Base-by-base conservation (phyloP, 2,797 vertebrate genomes). In the Ibycter americanus region DNA sequence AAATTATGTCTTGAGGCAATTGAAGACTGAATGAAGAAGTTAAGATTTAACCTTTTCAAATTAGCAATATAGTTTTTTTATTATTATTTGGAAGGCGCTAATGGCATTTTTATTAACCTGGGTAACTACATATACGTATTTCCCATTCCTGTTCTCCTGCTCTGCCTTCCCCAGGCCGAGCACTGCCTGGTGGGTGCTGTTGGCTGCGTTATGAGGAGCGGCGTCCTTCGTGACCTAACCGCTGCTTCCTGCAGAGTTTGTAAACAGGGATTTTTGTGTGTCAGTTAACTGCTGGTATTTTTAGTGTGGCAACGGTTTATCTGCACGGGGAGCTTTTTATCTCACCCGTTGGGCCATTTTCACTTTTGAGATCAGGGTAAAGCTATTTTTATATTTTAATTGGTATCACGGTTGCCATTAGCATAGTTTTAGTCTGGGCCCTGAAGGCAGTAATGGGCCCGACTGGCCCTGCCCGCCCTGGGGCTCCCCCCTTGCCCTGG, bases 201-300 rank as follows among this genome's bases (percentile, higher is more conserved):
- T 0, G 12, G 5, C 36, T 55, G 44, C 38, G 73, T 68, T 47
- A 3, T 73, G 63, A 47, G 21, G 67, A 52, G 18, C 18, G 46
- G 25, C 3, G 3, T 72, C 51, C 38, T 49, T 95, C 9, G 4
- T 32, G 34, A 76, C 46, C 32, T 38, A 11, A n/a, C 32, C 36
- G 14, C 7, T 40, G 20, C 65, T 83, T 84, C 87, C 68, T 86
- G 68, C 2, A 5, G n/a, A 71, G n/a, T 56, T 56, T 72, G 70
- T 76, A 72, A 89, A 90, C 62, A 49, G 88, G 87, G 85, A 32
- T 96, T 78, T 93, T 91, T 54, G 11, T 74, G 29, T 94, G 56
- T 71, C 82, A 38, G 36, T 94, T 80, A 77, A 77, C 68, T 63
- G 67, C n/a, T 54, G 56, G 7, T 95, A 70, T 90, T 91, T 89